Evolutionary conservation across 2,113 vertebrate species (phyloP).

Genomic region (Cyphomyrus discorhynchus): DNA sequence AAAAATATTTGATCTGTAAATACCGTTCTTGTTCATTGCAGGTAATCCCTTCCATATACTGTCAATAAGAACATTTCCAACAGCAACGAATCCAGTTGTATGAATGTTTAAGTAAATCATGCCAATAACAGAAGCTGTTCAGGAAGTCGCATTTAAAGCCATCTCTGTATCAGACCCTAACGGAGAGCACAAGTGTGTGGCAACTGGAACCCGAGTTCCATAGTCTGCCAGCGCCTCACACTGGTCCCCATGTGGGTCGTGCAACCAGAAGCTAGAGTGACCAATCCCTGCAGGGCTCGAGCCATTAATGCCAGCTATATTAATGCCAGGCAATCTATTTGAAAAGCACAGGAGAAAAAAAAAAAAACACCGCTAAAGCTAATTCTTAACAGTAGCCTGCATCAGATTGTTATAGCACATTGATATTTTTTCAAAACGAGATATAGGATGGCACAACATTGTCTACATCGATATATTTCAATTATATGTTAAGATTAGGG

Average conservation of each 20-base stretch:
- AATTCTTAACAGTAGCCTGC: too few relatives aligned
- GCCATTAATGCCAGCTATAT: background rate
- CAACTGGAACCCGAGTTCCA: background rate
- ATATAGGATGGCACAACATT: too few relatives aligned
- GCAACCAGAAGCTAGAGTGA: background rate
- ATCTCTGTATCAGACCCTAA: background rate
- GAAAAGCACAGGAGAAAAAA: too few relatives aligned
- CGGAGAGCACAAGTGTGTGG: background rate
- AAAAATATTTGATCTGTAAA: background rate
- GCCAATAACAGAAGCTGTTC: background rate
- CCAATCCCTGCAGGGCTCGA: background rate
- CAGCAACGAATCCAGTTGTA: background rate
- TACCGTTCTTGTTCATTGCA: background rate
- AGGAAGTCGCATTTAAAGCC: background rate
- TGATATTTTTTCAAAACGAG: too few relatives aligned
- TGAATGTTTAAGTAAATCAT: background rate
- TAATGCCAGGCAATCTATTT: background rate
- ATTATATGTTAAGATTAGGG: too few relatives aligned
- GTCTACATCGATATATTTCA: too few relatives aligned
- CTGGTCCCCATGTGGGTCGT: background rate
- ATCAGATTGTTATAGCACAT: too few relatives aligned
- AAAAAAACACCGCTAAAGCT: too few relatives aligned
- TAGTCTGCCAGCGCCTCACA: background rate
- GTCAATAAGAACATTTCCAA: background rate
- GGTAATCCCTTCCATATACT: background rate